These are phyloP conservation scores for Chionis minor DNA, from an alignment of 2,113 vertebrate species.

Conservation along the genomic window DNA sequence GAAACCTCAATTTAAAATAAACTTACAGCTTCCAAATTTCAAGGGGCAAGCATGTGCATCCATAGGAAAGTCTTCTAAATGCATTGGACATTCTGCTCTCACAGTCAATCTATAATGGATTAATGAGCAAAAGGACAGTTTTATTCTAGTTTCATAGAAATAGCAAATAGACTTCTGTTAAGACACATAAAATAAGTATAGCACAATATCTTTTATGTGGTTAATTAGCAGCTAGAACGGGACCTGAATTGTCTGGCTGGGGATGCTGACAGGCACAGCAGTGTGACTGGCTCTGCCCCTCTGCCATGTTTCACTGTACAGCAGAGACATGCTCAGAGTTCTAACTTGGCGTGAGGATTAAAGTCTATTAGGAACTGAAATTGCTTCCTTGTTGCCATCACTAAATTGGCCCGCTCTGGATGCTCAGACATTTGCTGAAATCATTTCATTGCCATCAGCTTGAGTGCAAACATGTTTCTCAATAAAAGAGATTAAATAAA, in stretches of 20 bases:
- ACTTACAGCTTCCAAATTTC: conserved; percentile 99
- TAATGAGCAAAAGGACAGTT: conserved; percentile 52
- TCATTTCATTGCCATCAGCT: not conserved
- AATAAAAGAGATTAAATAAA: not conserved
- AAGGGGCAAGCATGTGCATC: conserved; percentile 96
- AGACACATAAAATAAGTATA: not conserved
- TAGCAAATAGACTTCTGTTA: conserved; percentile 13
- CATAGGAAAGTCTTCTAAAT: conserved; percentile 98
- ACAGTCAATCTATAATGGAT: conserved; percentile 89
- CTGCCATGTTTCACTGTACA: not conserved
- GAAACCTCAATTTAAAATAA: conserved; percentile 48
- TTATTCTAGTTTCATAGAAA: conserved; percentile 51
- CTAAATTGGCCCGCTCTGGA: not conserved
- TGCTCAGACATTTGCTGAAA: not conserved
- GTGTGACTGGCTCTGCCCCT: not conserved
- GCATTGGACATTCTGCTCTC: conserved; percentile 97
- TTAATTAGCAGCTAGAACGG: not conserved
- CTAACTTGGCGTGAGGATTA: not conserved
- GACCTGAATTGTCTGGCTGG: not conserved
- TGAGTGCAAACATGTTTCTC: not conserved
- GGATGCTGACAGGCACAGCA: not conserved
- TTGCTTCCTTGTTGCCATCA: not conserved
- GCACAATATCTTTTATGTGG: not conserved
- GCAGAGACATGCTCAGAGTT: not conserved
- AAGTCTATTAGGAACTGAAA: not conserved